phyloP scores from a whole-genome alignment of 1,140 invertebrate genomes.

The Aricia agestis region DNA sequence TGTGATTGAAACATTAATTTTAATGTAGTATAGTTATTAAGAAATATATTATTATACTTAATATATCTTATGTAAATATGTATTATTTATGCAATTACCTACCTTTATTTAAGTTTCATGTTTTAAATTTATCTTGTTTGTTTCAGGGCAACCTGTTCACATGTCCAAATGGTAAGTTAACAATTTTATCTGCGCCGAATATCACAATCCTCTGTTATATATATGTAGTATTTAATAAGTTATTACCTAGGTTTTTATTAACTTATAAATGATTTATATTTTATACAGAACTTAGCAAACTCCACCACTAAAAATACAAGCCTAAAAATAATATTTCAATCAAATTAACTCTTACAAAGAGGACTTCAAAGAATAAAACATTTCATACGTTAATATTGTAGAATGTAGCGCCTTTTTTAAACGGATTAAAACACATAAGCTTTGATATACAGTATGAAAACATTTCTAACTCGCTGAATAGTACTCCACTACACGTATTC shows the following conservation, averaged over 20 bases:
- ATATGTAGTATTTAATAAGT: too few species aligned
- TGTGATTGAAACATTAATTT: too few species aligned
- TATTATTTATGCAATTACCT: not conserved
- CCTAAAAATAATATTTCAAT: too few species aligned
- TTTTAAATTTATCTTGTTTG: slow-evolving; percentile 38
- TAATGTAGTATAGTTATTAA: too few species aligned
- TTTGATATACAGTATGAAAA: slow-evolving; percentile 9
- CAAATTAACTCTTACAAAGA: too few species aligned
- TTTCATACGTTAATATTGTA: not conserved
- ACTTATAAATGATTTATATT: too few species aligned
- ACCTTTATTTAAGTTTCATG: slow-evolving; percentile 12
- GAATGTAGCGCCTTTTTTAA: slow-evolving; percentile 1
- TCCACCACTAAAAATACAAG: too few species aligned
- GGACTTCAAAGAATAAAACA: not conserved
- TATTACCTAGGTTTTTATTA: too few species aligned
- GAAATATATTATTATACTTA: too few species aligned
- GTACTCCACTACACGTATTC: not conserved
- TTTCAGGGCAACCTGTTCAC: slow-evolving; percentile 81
- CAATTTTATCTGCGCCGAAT: slow-evolving; percentile 20
- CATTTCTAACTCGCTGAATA: slow-evolving; percentile 2
- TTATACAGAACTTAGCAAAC: too few species aligned
- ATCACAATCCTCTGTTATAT: too few species aligned
- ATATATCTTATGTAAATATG: too few species aligned
- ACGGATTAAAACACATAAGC: slow-evolving; percentile 2
- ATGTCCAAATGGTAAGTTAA: slow-evolving; percentile 81